Conservation (phyloP, 1,140 invertebrate genomes). For the Aphaenogaster rudis region DNA sequence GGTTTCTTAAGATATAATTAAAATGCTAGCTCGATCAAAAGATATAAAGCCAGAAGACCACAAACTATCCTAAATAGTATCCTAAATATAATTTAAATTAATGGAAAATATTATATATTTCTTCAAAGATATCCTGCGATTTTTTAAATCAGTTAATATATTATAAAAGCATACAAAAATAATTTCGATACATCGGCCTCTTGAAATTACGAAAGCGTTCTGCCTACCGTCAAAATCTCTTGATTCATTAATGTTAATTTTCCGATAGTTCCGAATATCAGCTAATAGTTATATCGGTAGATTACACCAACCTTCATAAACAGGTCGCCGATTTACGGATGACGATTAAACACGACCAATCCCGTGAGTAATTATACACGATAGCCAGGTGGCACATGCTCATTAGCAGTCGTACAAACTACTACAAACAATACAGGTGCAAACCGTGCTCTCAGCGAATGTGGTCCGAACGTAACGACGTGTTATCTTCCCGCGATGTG, state of each 20-base stretch:
- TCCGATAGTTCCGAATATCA: slow-evolving; percentile 35
- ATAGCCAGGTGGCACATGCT: slow-evolving; percentile 61
- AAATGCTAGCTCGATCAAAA: neutral
- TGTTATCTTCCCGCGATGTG: slow-evolving; percentile 32
- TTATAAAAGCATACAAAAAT: neutral
- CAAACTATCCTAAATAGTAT: neutral
- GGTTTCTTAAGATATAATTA: neutral
- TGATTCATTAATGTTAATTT: slow-evolving; percentile 10
- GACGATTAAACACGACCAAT: slow-evolving; percentile 72
- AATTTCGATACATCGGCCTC: neutral
- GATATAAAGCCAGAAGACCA: neutral
- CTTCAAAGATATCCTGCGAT: neutral
- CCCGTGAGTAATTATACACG: slow-evolving; percentile 73
- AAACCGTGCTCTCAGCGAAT: slow-evolving; percentile 23
- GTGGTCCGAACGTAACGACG: slow-evolving; percentile 60
- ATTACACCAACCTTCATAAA: slow-evolving; percentile 70
- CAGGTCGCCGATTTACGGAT: slow-evolving; percentile 68
- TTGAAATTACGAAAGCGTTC: slow-evolving; percentile 15
- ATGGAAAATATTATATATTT: neutral
- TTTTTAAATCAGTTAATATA: neutral
- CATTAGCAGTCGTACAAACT: slow-evolving; percentile 73
- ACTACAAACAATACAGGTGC: slow-evolving; percentile 62
- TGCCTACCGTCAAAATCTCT: neutral
- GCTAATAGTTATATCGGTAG: slow-evolving; percentile 54
- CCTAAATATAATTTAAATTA: neutral